Evolutionary conservation across 2,888 invertebrate genomes (phyloP).

Genomic region (Lycaena phlaeas): DNA sequence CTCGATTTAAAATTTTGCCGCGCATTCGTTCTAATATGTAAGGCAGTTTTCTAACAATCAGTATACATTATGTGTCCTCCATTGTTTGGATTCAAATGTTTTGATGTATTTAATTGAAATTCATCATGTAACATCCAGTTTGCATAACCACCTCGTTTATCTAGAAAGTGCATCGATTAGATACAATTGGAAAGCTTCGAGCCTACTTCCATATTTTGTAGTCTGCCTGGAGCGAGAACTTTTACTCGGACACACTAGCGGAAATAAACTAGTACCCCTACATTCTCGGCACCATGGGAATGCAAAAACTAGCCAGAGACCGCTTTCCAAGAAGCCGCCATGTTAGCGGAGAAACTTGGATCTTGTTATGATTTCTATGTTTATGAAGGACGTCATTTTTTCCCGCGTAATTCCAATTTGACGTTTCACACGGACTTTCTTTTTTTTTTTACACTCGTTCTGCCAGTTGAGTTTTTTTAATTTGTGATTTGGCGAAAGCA

Average conservation of each 20-base stretch:
- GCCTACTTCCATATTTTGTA: constrained; percentile 61
- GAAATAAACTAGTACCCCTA: constrained; percentile 49
- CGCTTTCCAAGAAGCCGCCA: constrained; percentile 61
- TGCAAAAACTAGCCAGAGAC: constrained; percentile 60
- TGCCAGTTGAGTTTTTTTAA: constrained; percentile 26
- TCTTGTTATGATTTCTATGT: constrained; percentile 1
- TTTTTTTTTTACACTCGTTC: constrained; percentile 37
- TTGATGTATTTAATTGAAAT: constrained; percentile 47
- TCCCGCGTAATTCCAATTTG: constrained; percentile 17
- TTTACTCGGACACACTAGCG: constrained; percentile 54
- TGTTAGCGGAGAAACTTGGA: constrained; percentile 14
- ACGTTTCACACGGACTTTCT: constrained; percentile 38
- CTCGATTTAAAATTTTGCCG: not conserved
- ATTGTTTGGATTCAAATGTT: constrained; percentile 20
- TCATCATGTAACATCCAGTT: constrained; percentile 59
- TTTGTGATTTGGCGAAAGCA: constrained; percentile 40
- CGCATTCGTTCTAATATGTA: no score
- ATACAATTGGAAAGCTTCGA: constrained; percentile 57
- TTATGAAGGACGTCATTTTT: constrained; percentile 9
- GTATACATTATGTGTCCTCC: constrained; percentile 23
- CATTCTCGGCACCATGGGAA: constrained; percentile 47
- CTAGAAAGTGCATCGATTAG: constrained; percentile 65
- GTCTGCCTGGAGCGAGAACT: constrained; percentile 54
- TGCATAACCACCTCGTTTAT: constrained; percentile 59
- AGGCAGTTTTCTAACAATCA: constrained; percentile 19